A percentile compares a stretch with the other conserved stretches of the same genome.
These are phyloP conservation scores for Jacana jacana DNA, from an alignment of 2,113 vertebrate species.

Conservation along the genomic window DNA sequence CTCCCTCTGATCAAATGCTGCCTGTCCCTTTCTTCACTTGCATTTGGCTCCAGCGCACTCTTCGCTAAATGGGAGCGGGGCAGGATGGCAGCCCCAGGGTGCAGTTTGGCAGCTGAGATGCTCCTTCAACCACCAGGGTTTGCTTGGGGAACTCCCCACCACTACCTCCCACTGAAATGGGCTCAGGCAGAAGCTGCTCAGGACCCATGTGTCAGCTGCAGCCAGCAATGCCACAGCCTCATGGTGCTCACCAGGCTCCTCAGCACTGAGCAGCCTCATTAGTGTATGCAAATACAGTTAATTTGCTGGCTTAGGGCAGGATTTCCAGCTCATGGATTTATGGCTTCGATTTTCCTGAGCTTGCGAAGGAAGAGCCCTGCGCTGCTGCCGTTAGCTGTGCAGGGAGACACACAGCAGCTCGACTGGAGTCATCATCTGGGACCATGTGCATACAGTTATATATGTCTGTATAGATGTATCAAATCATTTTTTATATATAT, in stretches of 20 bases:
- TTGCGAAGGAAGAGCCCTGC: neutral
- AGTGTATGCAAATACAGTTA: neutral
- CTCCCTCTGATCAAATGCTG: fast-evolving
- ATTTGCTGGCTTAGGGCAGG: neutral
- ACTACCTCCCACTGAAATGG: neutral
- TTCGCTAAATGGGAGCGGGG: neutral
- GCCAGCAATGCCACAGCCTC: neutral
- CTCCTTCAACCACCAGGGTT: neutral
- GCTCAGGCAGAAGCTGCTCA: too few relatives aligned
- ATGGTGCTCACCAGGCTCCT: neutral
- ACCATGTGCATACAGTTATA: fast-evolving
- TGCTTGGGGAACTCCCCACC: fast-evolving
- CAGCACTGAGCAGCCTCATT: neutral
- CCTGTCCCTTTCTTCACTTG: neutral
- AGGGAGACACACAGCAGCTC: fast-evolving
- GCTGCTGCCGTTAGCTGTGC: too few relatives aligned
- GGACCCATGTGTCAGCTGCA: neutral
- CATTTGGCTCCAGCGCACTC: fast-evolving
- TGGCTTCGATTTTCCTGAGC: neutral
- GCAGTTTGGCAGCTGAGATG: neutral
- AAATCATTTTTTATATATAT: too few relatives aligned
- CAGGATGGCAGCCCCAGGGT: neutral
- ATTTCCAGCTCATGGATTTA: too few relatives aligned
- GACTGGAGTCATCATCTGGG: neutral
- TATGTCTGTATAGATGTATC: too few relatives aligned